Base-by-base conservation (phyloP, 1,140 invertebrate species). In the Hyphantria cunea region DNA sequence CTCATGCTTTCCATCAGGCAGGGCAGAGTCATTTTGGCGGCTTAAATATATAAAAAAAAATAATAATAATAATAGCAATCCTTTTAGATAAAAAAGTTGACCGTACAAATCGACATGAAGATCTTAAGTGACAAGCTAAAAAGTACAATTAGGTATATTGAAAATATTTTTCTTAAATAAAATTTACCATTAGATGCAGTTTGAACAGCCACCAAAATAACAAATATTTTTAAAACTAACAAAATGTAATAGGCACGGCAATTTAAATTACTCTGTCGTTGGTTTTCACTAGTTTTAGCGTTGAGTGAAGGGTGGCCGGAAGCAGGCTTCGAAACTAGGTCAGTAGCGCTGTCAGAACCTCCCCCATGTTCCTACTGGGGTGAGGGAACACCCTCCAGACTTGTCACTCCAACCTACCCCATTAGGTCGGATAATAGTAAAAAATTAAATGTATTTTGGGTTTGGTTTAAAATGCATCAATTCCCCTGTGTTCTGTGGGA, bases 241-340 rank as follows among this genome's bases (percentile, higher is more conserved):
- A n/a, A 7, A 12, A 7, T 58, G 48, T 45, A 25, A 32, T 14
- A 58, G 47, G 15, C 47, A 48, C 55, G 55, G 55, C 44, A 58
- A 58, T 58, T 58, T 58, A 58, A 58, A 58, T 58, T 58, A 58
- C 55, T 15, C 45, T 49, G 55, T 58, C 55, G 55, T 49, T 58
- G 14, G 32, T 58, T 58, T 58, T 33, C 69, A 61, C 61, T 66
- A 61, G 68, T 74, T 74, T 66, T 50, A 66, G 60, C 68, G 54
- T 51, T 67, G 69, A 75, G 68, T 72, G 72, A 75, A 75, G 65
- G 69, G 64, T 52, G 69, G 64, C 56, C 66, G 72, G 67, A 70
- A 67, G 68, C 59, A 48, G 53, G 58, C 70, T 47, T 68, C 59
- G 60, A 60, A 74, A 69, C 69, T 74, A 66, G 72, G 72, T 75